Evolutionary conservation across 2,888 invertebrate genomes (phyloP).

Genomic region (Meandrusa payeni): DNA sequence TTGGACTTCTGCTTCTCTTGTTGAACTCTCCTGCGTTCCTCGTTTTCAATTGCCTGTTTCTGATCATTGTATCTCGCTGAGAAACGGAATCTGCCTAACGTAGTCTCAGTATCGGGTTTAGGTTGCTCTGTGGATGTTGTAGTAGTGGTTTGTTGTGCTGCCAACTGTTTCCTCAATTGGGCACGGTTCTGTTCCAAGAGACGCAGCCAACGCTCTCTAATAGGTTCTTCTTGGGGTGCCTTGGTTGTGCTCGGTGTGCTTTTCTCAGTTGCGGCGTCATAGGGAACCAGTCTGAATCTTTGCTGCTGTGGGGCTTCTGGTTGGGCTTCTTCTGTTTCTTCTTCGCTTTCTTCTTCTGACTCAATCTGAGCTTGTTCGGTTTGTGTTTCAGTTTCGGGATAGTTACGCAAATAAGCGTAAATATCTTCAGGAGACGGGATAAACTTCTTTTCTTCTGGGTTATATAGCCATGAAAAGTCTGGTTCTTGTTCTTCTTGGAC

Average conservation of each 20-base stretch:
- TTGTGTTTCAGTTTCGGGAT: conserved; percentile 22
- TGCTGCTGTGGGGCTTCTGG: conserved; percentile 25
- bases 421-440: conserved; percentile 20
- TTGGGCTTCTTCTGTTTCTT: conserved; percentile 21
- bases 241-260: conserved; percentile 23
- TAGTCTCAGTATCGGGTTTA: conserved; percentile 24
- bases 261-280: conserved; percentile 28
- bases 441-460: conserved; percentile 16
- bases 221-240: conserved; percentile 22
- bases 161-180: conserved; percentile 27
- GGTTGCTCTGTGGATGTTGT: conserved; percentile 17
- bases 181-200: conserved; percentile 29
- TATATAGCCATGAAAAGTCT: conserved; percentile 13
- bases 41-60: conserved; percentile 45
- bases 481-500: conserved; percentile 11
- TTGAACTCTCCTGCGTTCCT: conserved; percentile 38
- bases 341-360: conserved; percentile 20
- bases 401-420: conserved; percentile 16
- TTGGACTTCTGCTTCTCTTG: conserved; percentile 47
- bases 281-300: conserved; percentile 32
- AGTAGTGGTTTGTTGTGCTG: conserved; percentile 10
- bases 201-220: conserved; percentile 30
- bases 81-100: conserved; percentile 39
- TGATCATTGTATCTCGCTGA: conserved; percentile 47
- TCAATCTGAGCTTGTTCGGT: conserved; percentile 17